Evolutionary conservation across 1,140 invertebrate genomes (phyloP).

Genomic region (Chionoecetes opilio): DNA sequence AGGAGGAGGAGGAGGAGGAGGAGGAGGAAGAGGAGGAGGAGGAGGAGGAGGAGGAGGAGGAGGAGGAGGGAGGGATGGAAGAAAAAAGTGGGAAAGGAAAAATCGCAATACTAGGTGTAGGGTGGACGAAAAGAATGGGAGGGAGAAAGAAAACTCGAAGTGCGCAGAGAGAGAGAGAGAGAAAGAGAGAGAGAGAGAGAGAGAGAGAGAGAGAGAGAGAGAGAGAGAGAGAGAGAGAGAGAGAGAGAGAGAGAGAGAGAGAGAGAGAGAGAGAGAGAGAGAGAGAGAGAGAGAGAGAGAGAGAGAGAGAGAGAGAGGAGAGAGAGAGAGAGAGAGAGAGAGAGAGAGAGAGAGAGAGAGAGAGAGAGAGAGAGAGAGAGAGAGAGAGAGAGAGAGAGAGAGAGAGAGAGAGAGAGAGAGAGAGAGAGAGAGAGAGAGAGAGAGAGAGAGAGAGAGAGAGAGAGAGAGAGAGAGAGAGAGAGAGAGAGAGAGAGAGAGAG

Average conservation of each 20-base stretch:
- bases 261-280: slow-evolving; percentile 3
- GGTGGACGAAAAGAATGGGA: not conserved
- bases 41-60: not conserved
- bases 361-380: too few relatives aligned
- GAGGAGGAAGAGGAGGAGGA: not conserved
- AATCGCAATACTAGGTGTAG: too few relatives aligned
- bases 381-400: not conserved
- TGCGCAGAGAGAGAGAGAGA: not conserved
- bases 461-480: too few relatives aligned
- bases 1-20: not conserved
- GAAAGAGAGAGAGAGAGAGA: not conserved
- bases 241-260: not conserved
- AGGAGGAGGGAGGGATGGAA: not conserved
- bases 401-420: too few relatives aligned
- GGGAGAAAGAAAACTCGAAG: not conserved
- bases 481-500: too few relatives aligned
- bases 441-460: too few relatives aligned
- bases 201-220: not conserved
- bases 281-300: not conserved
- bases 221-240: not conserved
- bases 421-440: too few relatives aligned
- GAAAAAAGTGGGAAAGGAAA: not conserved
- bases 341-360: too few relatives aligned
- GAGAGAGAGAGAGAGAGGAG: not conserved
- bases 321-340: too few relatives aligned